phyloP scores from a whole-genome alignment of 2,113 vertebrate species.

The Menura novaehollandiae region DNA sequence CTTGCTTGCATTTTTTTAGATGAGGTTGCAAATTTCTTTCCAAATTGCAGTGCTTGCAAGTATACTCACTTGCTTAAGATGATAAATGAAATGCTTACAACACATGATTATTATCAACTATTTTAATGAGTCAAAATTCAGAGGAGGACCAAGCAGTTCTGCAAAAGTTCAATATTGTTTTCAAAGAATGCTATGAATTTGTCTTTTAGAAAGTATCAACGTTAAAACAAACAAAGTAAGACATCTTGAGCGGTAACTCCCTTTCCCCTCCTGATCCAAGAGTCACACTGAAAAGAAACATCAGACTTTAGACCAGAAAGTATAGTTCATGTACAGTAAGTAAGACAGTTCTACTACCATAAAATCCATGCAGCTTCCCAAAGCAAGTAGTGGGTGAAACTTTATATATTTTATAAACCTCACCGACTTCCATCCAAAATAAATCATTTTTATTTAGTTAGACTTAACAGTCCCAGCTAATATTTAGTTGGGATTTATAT shows the following conservation, averaged over 20 bases:
- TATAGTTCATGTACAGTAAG: not conserved
- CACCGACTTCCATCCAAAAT: not conserved
- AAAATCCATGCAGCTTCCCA: not conserved
- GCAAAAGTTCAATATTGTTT: not conserved
- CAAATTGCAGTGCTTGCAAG: not conserved
- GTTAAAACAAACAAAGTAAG: not conserved
- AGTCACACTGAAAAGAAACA: not conserved
- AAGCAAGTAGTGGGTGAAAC: not conserved
- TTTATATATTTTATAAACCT: not conserved
- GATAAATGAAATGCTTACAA: conserved; percentile 1
- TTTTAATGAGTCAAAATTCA: not conserved
- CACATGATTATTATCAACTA: not conserved
- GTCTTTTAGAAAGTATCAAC: not conserved
- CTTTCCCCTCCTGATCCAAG: not conserved
- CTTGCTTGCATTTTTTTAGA: not conserved
- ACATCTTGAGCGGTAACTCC: not conserved
- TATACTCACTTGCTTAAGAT: not conserved
- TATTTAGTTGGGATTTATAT: not conserved
- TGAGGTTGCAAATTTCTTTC: conserved; percentile 6
- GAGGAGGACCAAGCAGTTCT: not conserved
- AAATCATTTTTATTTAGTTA: not conserved
- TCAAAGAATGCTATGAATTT: not conserved
- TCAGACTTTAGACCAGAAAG: not conserved
- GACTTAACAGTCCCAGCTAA: not conserved
- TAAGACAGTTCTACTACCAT: not conserved